Evolutionary conservation across 2,888 invertebrate species (phyloP).

Genomic region (Pristionchus fissidentatus): DNA sequence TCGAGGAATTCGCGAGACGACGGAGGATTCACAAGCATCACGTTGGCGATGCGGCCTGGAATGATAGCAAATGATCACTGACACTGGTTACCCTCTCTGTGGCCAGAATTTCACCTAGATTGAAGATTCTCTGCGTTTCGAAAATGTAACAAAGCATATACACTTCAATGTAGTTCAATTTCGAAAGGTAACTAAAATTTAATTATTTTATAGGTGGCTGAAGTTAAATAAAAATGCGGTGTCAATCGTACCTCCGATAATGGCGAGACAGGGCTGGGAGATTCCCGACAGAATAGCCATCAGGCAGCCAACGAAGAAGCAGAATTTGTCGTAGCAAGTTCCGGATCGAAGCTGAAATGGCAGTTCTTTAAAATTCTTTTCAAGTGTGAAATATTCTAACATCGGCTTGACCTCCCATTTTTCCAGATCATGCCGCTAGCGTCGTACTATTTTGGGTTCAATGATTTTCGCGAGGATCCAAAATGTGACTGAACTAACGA

Average conservation of each 20-base stretch:
- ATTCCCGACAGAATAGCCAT: slow-evolving; percentile 63
- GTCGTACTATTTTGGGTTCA: not conserved
- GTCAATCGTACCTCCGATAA: slow-evolving; percentile 51
- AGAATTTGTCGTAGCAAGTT: slow-evolving; percentile 58
- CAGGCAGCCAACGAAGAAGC: slow-evolving; percentile 60
- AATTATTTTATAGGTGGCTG: too few species aligned
- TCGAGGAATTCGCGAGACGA: slow-evolving; percentile 57
- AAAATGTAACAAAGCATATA: too few species aligned
- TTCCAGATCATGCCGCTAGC: not conserved
- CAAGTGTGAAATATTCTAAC: too few species aligned
- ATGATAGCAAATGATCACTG: too few species aligned
- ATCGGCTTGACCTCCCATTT: too few species aligned
- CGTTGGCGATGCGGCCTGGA: slow-evolving; percentile 65
- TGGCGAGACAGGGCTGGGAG: slow-evolving; percentile 64
- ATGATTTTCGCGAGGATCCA: not conserved
- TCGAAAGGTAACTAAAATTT: too few species aligned
- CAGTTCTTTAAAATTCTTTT: not conserved
- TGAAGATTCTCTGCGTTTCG: too few species aligned
- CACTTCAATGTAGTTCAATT: too few species aligned
- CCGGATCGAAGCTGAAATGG: slow-evolving; percentile 63
- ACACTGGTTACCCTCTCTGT: too few species aligned
- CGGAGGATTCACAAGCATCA: slow-evolving; percentile 58
- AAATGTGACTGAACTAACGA: not conserved
- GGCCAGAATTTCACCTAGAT: too few species aligned
- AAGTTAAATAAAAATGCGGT: not conserved